These are phyloP conservation scores for Octodonta nipae DNA, from an alignment of 2,888 invertebrate genomes.

Conservation along the genomic window DNA sequence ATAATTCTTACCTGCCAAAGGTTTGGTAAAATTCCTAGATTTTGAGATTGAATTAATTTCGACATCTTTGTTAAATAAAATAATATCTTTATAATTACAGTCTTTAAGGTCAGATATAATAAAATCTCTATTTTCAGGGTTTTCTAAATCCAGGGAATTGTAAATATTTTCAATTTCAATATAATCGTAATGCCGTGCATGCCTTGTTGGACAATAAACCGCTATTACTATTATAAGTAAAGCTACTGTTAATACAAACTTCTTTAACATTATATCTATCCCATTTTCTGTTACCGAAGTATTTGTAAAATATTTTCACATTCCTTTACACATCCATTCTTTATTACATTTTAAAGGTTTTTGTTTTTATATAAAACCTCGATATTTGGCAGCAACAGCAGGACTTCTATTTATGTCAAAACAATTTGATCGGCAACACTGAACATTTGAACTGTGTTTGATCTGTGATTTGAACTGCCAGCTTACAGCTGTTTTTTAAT, in stretches of 20 bases:
- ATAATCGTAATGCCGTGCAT: conserved; percentile 30
- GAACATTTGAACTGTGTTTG: too few relatives aligned
- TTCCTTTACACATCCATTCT: too few relatives aligned
- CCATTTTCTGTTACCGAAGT: too few relatives aligned
- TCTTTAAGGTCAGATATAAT: conserved; percentile 24
- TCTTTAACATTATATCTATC: conserved; percentile 18
- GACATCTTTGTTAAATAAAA: conserved; percentile 22
- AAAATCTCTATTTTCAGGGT: conserved; percentile 12
- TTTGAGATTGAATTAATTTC: conserved; percentile 18
- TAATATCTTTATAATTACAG: conserved; percentile 25
- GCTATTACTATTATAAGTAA: conserved; percentile 19
- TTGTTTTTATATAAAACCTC: too few relatives aligned
- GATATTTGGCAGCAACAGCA: too few relatives aligned
- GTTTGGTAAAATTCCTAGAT: conserved; percentile 15
- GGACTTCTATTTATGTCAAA: too few relatives aligned
- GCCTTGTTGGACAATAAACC: conserved; percentile 29
- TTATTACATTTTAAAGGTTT: too few relatives aligned
- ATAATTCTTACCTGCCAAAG: conserved; percentile 16
- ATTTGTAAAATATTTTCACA: too few relatives aligned
- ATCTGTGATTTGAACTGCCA: too few relatives aligned
- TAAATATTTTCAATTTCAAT: conserved; percentile 21
- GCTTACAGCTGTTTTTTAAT: too few relatives aligned
- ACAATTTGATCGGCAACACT: too few relatives aligned
- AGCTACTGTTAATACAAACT: conserved; percentile 15
- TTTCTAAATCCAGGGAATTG: conserved; percentile 20